Conservation (phyloP, 2,113 vertebrate genomes). For the Ornithorhynchus anatinus region DNA sequence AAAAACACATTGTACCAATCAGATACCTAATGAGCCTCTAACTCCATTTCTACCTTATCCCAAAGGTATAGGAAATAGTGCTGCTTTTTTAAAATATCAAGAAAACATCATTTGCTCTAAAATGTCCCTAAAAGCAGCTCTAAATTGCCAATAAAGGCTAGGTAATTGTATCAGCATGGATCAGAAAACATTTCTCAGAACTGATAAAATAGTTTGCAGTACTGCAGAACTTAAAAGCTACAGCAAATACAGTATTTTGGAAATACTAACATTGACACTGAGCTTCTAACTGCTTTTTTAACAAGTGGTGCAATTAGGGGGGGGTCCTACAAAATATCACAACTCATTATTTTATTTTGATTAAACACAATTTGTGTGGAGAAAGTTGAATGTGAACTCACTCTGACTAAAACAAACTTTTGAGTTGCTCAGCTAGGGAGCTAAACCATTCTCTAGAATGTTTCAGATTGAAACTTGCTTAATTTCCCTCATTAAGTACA, state of each 20-base stretch:
- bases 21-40: constrained; percentile 80
- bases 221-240: constrained; percentile 64
- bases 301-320: constrained; percentile 11
- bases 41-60: constrained; percentile 82
- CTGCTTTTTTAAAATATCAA: constrained; percentile 79
- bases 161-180: constrained; percentile 87
- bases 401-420: constrained; percentile 50
- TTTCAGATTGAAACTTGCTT: not conserved
- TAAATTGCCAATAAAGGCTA: constrained; percentile 85
- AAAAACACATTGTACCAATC: constrained; percentile 74
- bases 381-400: constrained; percentile 36
- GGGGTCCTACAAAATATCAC: not conserved
- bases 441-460: not conserved
- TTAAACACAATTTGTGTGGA: constrained; percentile 66
- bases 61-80: constrained; percentile 80
- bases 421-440: not conserved
- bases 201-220: constrained; percentile 74
- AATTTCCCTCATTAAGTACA: not conserved
- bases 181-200: constrained; percentile 85
- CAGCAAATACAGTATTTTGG: constrained; percentile 47
- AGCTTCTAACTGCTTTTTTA: not conserved
- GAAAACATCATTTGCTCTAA: constrained; percentile 86
- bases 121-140: constrained; percentile 85
- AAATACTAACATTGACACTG: constrained; percentile 35
- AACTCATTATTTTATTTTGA: constrained; percentile 55